Evolutionary conservation across 2,888 invertebrate genomes (phyloP), one percentile per base, ranked within the genome.

Genomic region (Tetragonula carbonaria): DNA sequence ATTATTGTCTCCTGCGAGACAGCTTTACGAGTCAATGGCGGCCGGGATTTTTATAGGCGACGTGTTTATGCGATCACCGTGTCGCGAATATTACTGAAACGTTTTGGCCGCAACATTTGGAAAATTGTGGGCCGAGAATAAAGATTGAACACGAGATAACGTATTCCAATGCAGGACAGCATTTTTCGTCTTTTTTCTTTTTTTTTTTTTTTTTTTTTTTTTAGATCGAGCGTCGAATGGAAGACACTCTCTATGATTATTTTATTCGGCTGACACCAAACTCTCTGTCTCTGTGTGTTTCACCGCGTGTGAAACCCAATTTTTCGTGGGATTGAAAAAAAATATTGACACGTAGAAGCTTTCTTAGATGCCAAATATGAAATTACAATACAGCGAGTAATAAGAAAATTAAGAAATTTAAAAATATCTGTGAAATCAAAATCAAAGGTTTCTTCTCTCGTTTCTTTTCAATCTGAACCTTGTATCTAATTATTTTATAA

Each of bases 1-100:
- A 78, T 76, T 65, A 78, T 80, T 78, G 80, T 66, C 78, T 72
- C 78, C 66, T 66, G 14, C 57, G 65, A 78, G 66, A 33, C 71
- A 72, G 71, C 66, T 71, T 78, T 65, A 57, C 71, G 65, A 80
- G 78, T 80, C 71, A 67, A 77, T 51, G 59, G 65, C 33, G 78
- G 65, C 16, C 50, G 53, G 66, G 53, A 81, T 67, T 78, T 81
- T 78, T 72, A 72, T 75, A 59, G 59, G 8, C 72, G 80, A 68
- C 67, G 51, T 62, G 66, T 72, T 78, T 78, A 67, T 75, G 53
- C 59, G 53, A 21, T 23, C 23, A 11, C n/a, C 18, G 66, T n/a
- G 45, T 3, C 45, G 18, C 67, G 59, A 59, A 23, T 38, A 79
- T 79, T 62, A 67, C 38, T 21, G 63, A 6, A 55, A 63, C 77